Base-by-base conservation (phyloP, 37 sponge, comb jelly and placozoan genomes). In the Crambe crambe region DNA sequence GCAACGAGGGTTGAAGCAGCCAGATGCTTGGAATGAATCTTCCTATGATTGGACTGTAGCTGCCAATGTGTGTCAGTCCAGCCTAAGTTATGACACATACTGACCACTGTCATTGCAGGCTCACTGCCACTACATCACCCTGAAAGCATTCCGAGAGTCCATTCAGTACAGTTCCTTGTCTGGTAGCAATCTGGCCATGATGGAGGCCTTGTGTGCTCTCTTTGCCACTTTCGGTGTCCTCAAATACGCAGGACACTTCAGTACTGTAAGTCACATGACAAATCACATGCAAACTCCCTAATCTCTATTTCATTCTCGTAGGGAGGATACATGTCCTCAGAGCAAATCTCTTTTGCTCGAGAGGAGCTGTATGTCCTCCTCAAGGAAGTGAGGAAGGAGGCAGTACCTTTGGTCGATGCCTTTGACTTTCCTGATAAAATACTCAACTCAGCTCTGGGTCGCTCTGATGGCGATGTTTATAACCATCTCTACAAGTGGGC, bases 391-490 rank as follows among this genome's bases (percentile, higher is more conserved):
- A 87, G 95, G 63, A 73, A 63, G 35, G 93, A 94, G 25, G 97
- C 97, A 12, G 95, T 97, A 9, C 86, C 90, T 20, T 72, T 97
- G 18, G 97, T 97, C 30, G 97, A 97, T 79, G 97, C 97, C 31
- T 97, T 97, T 77, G 90, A 94, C 80, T 51, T 85, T 59, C 88
- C 85, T 39, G 97, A 97, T 40, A 61, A 42, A 54, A 79, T 89
- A 0, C 82, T 97, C 25, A 85, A 84, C 87, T 97, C 97, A 34
- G 86, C 51, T 20, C 83, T 97, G 61, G 97, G 97, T 51, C 83
- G 95, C 37, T 89, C 94, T 56, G 97, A 97, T 80, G 97, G 97
- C 17, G 90, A 94, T 77, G 97, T 97, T 75, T 97, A 97, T 56
- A 79, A 75, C 29, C 89, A 85, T 57, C 72, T 97, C 74, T 91